Base-by-base conservation (phyloP, 2,888 invertebrate species). In the Deladenus siricidicola region DNA sequence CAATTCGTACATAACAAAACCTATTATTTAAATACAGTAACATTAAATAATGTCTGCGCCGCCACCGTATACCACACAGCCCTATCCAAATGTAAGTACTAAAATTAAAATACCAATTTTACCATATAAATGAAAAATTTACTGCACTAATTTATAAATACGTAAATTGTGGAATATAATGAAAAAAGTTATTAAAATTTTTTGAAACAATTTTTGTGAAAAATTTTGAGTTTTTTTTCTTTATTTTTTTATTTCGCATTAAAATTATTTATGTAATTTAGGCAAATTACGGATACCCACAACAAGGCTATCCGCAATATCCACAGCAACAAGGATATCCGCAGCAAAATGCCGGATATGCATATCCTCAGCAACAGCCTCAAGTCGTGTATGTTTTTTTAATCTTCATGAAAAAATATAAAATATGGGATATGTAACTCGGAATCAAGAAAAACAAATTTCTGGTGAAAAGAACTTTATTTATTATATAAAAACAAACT, bases 321-420 rank as follows among this genome's bases (percentile, higher is more conserved):
- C 65, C 65, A 17, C 64, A 56, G 26, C 63, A 65, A 44, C 55
- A 61, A 28, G 60, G 58, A 21, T 58, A 64, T 54, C 60, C 60
- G 19, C 65, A 52, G 6, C 64, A 44, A 23, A 53, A 55, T 17
- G 58, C 48, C 28, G 60, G 28, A 23, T 58, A 60, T 44, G 58
- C 50, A 34, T 62, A 62, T 24, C 62, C 53, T 19, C 61, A 65
- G 34, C 61, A 50, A 1, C 64, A 64, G 19, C 66, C 66, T 19
- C 66, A 66, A 66, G 66, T 67, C 23, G 67, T 67, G 61, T 67
- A 64, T 43, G 64, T 65, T 47, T 26, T 42, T 24, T 10, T 34
- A 14, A 34, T n/a, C n/a, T n/a, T n/a, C n/a, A n/a, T n/a, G n/a
- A n/a, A n/a, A n/a, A n/a, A n/a, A n/a, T n/a, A n/a, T n/a, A n/a